Evolutionary conservation across 1,140 invertebrate genomes (phyloP), one percentile per base, ranked within the genome.

Genomic region (Triops longicaudatus): DNA sequence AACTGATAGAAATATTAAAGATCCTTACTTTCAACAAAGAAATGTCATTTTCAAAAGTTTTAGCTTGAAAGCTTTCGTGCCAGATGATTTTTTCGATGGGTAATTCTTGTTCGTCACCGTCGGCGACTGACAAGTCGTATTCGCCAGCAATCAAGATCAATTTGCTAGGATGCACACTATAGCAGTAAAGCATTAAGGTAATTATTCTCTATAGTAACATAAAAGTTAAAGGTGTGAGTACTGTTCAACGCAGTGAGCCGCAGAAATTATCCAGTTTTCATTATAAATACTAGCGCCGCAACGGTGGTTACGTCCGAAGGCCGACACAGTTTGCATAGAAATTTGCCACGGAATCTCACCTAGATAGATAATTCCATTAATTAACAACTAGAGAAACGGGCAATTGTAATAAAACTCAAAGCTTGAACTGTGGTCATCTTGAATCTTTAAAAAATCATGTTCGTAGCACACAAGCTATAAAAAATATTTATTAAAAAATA

Each of bases 211-310:
- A 22, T n/a, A n/a, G n/a, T n/a, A n/a, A n/a, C n/a, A n/a, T n/a
- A n/a, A n/a, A n/a, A n/a, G n/a, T n/a, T n/a, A n/a, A n/a, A n/a
- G n/a, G 63, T 27, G 26, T n/a, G 26, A n/a, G n/a, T 22, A 26
- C 11, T 28, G 42, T 28, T 84, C 84, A 26, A 87, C 85, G 79
- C 91, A 91, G 82, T 92, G 90, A 1, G 83, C 90, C 0, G 90
- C 90, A 0, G 90, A 90, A 2, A 91, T 17, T 1, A 90, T 85
- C 80, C 85, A 88, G 2, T 86, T 80, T 22, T 83, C 77, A 11
- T 83, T 84, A 22, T 91, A 85, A 76, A 91, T 87, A 50, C 87
- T 86, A 2, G 88, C 90, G 0, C 89, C 90, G 79, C 90, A 91
- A 73, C 87, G 85, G 79, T 89, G 89, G 26, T 28, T 72, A 10